Conservation (phyloP, 2,888 invertebrate species). For the Hylaea fasciaria region DNA sequence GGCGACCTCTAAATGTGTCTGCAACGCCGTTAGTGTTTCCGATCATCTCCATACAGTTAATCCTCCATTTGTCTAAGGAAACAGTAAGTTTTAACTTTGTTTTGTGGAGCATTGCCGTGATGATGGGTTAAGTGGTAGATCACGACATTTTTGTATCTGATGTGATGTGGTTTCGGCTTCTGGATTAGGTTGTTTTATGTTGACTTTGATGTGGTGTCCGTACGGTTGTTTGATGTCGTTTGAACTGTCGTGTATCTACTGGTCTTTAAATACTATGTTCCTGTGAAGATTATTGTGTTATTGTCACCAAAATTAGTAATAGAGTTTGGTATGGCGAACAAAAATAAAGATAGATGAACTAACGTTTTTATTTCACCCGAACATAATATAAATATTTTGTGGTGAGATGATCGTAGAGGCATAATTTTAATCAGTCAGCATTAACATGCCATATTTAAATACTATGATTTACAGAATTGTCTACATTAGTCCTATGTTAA, state of each 20-base stretch:
- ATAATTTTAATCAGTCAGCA: too few relatives aligned
- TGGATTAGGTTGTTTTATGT: conserved; percentile 19
- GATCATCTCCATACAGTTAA: conserved; percentile 71
- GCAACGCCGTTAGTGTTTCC: conserved; percentile 73
- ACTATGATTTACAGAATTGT: too few relatives aligned
- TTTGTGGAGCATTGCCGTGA: conserved; percentile 44
- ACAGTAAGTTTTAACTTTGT: conserved; percentile 51
- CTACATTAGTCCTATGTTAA: too few relatives aligned
- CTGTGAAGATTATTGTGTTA: too few relatives aligned
- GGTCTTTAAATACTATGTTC: neutral
- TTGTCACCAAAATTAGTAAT: too few relatives aligned
- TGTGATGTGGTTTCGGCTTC: conserved; percentile 15
- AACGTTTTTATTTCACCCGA: neutral
- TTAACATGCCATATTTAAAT: too few relatives aligned
- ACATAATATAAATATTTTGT: too few relatives aligned
- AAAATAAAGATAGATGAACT: neutral
- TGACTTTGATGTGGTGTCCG: conserved; percentile 9
- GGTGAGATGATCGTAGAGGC: too few relatives aligned
- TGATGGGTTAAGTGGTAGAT: conserved; percentile 36
- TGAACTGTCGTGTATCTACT: neutral
- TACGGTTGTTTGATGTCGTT: conserved; percentile 7
- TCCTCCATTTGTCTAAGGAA: conserved; percentile 64
- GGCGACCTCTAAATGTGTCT: conserved; percentile 72
- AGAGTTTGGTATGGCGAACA: too few relatives aligned
- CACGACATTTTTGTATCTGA: conserved; percentile 22